Base-by-base conservation (phyloP, 2,888 invertebrate genomes). In the Furcula furcula region DNA sequence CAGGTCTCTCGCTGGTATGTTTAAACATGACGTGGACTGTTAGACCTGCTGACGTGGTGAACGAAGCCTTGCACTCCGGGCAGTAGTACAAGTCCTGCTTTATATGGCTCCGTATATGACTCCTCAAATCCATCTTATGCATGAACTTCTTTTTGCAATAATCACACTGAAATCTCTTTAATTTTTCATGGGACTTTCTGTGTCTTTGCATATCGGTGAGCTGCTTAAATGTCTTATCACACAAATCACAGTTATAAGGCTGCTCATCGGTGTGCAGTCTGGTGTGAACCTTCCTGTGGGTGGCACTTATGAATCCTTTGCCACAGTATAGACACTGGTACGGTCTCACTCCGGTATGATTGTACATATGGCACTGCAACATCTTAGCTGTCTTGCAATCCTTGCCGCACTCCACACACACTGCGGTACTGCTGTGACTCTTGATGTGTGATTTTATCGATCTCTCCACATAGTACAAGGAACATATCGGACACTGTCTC, bases 241-340 rank as follows among this genome's bases (percentile, higher is more conserved):
- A 71, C 0, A 55, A 5, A 0, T 45, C 26, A 25, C 69, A 71
- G 2, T 39, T 13, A 21, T n/a, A 58, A 0, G 56, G 54, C 4
- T 19, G 39, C 3, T 55, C 58, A 0, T 46, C 35, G 0, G 61
- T 63, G 16, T 71, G 71, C 1, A 27, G 36, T 2, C 52, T 28
- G 0, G 52, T 57, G n/a, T 71, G 71, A 0, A 46, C 14, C 0
- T 7, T 15, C 3, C 46, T 49, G 0, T 34, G 15, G 0, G 1
- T 0, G 0, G 1, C 1, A 0, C 10, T 48, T 0, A 20, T 7
- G 10, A 64, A 71, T 0, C 60, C 57, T 3, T 39, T 52, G 0
- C 71, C 71, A 2, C 71, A 71, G 14, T 69, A 71, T 0, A 61
- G 14, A 29, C 71, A 71, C 15, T 71, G 71, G 2, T 25, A 11